Conservation (phyloP, 1,140 invertebrate species). For the Sinonovacula constricta region DNA sequence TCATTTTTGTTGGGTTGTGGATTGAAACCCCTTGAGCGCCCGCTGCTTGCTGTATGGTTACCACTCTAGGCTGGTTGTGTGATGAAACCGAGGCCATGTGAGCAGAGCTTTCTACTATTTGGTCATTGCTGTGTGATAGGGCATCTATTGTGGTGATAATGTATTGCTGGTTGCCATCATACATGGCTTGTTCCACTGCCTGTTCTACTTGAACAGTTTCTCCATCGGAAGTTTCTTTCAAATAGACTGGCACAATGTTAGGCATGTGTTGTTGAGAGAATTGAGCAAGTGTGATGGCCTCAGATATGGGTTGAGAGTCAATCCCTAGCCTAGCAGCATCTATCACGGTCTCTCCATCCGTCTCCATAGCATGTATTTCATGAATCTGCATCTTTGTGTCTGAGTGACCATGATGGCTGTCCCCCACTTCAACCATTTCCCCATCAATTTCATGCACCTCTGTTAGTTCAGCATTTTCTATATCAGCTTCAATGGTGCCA, state of each 20-base stretch:
- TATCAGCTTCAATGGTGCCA: not conserved
- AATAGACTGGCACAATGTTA: not conserved
- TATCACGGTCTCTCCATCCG: not conserved
- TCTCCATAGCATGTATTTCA: not conserved
- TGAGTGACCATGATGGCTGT: not conserved
- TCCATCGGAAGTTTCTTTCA: not conserved
- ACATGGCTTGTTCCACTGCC: not conserved
- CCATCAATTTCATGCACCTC: not conserved
- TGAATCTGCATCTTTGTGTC: not conserved
- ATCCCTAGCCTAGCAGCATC: not conserved
- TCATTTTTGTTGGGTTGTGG: not conserved
- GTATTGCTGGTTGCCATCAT: not conserved
- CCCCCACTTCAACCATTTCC: not conserved
- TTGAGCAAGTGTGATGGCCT: conserved; percentile 44
- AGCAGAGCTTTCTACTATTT: not conserved
- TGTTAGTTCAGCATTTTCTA: not conserved
- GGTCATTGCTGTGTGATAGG: not conserved
- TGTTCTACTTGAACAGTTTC: not conserved
- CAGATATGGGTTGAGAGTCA: conserved; percentile 28
- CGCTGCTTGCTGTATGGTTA: not conserved
- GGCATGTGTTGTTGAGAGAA: conserved; percentile 26
- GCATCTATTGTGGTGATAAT: not conserved
- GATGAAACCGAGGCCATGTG: not conserved
- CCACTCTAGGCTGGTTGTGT: not conserved
- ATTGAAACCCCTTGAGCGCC: not conserved